Evolutionary conservation across 2,113 vertebrate species (phyloP).

Genomic region (Periophthalmodon schlosseri): DNA sequence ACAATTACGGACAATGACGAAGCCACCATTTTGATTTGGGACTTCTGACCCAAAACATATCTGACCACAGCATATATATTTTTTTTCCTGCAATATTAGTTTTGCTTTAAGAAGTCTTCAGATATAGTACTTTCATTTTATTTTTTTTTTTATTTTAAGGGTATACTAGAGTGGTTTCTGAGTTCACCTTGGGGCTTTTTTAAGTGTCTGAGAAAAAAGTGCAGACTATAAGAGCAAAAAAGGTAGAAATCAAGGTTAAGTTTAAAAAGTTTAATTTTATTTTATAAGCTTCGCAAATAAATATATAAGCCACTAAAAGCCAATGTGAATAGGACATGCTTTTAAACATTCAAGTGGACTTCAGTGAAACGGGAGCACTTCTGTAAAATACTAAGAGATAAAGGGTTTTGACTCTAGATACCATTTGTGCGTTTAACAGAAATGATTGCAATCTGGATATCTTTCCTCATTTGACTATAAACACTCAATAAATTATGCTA

Average conservation of each 20-base stretch:
- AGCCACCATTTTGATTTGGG: constrained; percentile 49
- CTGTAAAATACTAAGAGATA: background rate
- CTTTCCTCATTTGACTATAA: too few species aligned
- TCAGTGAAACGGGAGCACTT: background rate
- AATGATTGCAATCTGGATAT: background rate
- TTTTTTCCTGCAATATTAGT: constrained; percentile 9
- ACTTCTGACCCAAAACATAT: constrained; percentile 28
- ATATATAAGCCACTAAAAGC: constrained; percentile 1
- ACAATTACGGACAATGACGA: constrained; percentile 56
- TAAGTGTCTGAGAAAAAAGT: constrained; percentile 5
- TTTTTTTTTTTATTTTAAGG: background rate
- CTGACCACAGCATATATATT: constrained; percentile 24
- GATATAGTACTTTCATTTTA: constrained; percentile 14
- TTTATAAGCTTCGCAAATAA: constrained; percentile 10
- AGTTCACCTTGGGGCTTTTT: background rate
- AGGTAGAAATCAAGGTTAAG: constrained; percentile 24
- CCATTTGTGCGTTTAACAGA: background rate
- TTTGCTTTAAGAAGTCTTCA: constrained; percentile 13
- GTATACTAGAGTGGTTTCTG: background rate
- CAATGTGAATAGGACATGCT: background rate
- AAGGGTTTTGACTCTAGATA: background rate
- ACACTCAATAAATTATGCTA: too few species aligned
- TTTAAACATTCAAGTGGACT: background rate
- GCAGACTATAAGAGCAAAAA: background rate
- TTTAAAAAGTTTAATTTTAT: constrained; percentile 16